Conservation (phyloP, 1,140 invertebrate species). For the Drosophila varians region DNA sequence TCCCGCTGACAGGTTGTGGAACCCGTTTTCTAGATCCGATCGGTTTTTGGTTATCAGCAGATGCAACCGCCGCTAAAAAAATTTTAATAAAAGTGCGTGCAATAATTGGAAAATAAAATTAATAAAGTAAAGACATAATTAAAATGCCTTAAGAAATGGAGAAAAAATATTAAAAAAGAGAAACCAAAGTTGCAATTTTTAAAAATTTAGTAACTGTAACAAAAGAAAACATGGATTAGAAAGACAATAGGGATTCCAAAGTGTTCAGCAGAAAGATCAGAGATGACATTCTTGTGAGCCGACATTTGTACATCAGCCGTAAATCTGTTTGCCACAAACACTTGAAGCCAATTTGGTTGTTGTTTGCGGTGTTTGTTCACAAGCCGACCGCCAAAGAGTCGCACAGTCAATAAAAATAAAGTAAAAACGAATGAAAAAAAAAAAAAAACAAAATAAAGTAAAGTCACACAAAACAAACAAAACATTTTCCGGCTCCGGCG, state of each 20-base stretch:
- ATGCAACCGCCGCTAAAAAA: slow-evolving; percentile 24
- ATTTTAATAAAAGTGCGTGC: slow-evolving; percentile 51
- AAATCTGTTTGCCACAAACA: slow-evolving; percentile 65
- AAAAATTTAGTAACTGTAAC: no score
- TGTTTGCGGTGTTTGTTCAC: slow-evolving; percentile 25
- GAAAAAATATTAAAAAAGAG: slow-evolving; percentile 2
- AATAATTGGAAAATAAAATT: slow-evolving; percentile 16
- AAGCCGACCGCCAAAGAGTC: slow-evolving; percentile 26
- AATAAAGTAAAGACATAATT: background rate
- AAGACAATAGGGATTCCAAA: background rate
- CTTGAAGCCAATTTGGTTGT: slow-evolving; percentile 24
- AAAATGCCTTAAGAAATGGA: background rate
- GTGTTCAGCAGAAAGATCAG: background rate
- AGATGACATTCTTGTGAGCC: background rate
- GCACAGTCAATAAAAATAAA: slow-evolving; percentile 60
- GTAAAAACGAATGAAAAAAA: slow-evolving; percentile 24
- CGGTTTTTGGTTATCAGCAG: slow-evolving; percentile 33
- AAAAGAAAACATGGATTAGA: background rate
- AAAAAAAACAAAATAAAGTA: slow-evolving; percentile 58
- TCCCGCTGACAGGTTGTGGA: slow-evolving; percentile 70
- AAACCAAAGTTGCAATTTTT: background rate
- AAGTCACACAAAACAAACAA: slow-evolving; percentile 79
- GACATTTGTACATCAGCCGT: slow-evolving; percentile 34
- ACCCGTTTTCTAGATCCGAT: slow-evolving; percentile 57
- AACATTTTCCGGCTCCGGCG: slow-evolving; percentile 82